phyloP scores from a whole-genome alignment of 2,797 vertebrate species.

The Channallabes apus region DNA sequence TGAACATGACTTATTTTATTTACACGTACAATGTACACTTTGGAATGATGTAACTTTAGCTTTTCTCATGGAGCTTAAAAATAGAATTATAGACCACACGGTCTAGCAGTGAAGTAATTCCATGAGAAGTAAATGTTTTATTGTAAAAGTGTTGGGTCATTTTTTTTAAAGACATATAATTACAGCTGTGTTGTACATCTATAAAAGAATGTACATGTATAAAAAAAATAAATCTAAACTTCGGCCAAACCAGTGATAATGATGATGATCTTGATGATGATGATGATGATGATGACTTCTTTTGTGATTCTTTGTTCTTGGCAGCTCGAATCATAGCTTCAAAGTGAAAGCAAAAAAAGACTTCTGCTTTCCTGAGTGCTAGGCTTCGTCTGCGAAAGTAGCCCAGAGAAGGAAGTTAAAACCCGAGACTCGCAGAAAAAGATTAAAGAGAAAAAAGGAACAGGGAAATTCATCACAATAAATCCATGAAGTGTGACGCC shows the following conservation, averaged over 20 bases:
- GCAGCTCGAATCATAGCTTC: background rate
- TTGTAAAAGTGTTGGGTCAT: background rate
- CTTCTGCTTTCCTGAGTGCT: slow-evolving; percentile 14
- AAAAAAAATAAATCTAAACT: background rate
- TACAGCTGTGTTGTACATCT: no score
- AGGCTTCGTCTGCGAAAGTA: background rate
- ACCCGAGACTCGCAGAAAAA: slow-evolving; percentile 1
- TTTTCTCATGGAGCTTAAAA: background rate
- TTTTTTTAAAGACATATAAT: background rate
- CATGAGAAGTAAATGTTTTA: background rate
- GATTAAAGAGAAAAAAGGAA: background rate
- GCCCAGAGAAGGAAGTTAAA: slow-evolving; percentile 14
- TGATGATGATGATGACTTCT: no score
- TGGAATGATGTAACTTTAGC: background rate
- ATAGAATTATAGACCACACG: background rate
- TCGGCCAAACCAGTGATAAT: background rate
- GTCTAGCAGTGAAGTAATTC: background rate
- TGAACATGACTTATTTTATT: background rate
- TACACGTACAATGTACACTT: no score
- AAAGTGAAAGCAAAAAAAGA: background rate
- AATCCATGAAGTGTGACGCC: background rate
- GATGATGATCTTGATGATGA: no score
- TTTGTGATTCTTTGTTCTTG: background rate
- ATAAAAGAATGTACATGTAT: background rate
- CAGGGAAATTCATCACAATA: slow-evolving; percentile 16